Conservation (phyloP, 1,140 invertebrate genomes). For the Leptonema lineaticorne region DNA sequence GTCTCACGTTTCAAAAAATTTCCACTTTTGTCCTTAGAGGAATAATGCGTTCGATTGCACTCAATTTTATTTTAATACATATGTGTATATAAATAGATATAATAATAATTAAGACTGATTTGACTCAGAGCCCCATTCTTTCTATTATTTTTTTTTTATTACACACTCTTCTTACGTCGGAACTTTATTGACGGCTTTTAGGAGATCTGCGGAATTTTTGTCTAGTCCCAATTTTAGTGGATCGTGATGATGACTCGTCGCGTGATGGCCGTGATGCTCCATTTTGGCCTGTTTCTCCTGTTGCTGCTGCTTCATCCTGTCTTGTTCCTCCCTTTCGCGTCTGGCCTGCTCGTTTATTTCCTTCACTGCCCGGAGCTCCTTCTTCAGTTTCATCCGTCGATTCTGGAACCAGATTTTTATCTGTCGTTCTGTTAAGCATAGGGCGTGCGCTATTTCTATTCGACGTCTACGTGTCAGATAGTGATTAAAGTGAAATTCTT, state of each 20-base stretch:
- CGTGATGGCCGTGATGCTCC: conserved; percentile 57
- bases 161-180: conserved; percentile 57
- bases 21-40: conserved; percentile 27
- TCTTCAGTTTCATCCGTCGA: conserved; percentile 97
- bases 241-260: conserved; percentile 58
- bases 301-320: conserved; percentile 86
- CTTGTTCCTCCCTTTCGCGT: conserved; percentile 86
- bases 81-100: conserved; percentile 5
- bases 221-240: conserved; percentile 63
- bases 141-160: background rate
- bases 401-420: conserved; percentile 99
- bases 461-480: conserved; percentile 92
- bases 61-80: conserved; percentile 6
- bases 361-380: conserved; percentile 88
- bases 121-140: conserved; percentile 7
- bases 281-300: conserved; percentile 80
- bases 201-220: conserved; percentile 64
- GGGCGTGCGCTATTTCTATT: conserved; percentile 95
- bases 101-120: conserved; percentile 13
- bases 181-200: conserved; percentile 66
- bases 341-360: conserved; percentile 93
- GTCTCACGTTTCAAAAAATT: conserved; percentile 2
- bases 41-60: conserved; percentile 30
- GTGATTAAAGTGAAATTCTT: conserved; percentile 98
- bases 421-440: conserved; percentile 94